Evolutionary conservation across 2,888 invertebrate genomes (phyloP), one percentile per base, ranked within the genome.

Genomic region (Eilema sororculum): DNA sequence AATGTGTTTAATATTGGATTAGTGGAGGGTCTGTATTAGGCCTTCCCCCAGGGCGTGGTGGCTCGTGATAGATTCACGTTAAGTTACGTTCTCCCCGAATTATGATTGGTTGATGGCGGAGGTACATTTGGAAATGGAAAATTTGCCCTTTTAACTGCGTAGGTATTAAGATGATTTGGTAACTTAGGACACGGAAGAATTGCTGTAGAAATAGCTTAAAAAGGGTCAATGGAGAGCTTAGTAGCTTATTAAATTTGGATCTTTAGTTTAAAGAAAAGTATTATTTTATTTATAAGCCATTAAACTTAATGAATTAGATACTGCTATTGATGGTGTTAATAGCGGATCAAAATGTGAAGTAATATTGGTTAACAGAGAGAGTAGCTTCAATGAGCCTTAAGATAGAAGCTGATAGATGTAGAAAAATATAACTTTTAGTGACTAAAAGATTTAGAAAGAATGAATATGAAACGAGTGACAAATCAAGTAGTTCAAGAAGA

Each of bases 1-100:
- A 93, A 94, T 93, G 94, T 93, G 93, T 94, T 95, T 94, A 95
- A 95, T 95, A 95, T 95, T 95, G 93, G 94, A 95, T 95, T 94
- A 95, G 90, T 86, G 80, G 81, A 91, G 92, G 93, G 90, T 82
- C 86, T 87, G 84, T 82, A 82, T 85, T 78, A 78, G 82, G 83
- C 84, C 85, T 76, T 83, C 86, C 86, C 90, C 87, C 87, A 75
- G 89, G 92, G 92, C 90, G 92, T 87, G 91, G 90, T 83, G 70
- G 67, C 83, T 86, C 91, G 91, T 90, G 92, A 91, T 91, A 90
- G 91, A 91, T 90, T 86, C 92, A 84, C 91, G 91, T 90, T 89
- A 87, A 84, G 77, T 84, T 84, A 77, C 74, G 76, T 86, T 89
- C 87, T 89, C 90, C 88, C 82, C 85, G 89, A 86, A 87, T 87